Percentiles rank a stretch among this genome's conserved stretches.
These are phyloP conservation scores for Ceramica pisi DNA, from an alignment of 2,888 invertebrate genomes.

Conservation along the genomic window DNA sequence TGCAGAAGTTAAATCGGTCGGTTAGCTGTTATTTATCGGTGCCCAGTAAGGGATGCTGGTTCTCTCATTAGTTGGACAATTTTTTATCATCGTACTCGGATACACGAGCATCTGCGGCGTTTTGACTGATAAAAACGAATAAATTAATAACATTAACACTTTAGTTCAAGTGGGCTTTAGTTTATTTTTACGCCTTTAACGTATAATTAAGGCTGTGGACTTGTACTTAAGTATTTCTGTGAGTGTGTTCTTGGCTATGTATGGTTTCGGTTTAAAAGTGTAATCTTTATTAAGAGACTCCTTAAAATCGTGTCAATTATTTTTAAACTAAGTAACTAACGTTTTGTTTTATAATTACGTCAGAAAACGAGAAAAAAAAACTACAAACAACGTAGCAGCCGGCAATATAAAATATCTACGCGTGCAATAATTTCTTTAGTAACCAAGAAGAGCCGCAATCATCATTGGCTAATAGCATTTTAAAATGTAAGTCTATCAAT, in stretches of 20 bases:
- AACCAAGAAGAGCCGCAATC: slow-evolving; percentile 3
- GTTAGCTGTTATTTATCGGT: slow-evolving; percentile 80
- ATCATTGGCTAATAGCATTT: slow-evolving; percentile 43
- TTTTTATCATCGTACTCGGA: slow-evolving; percentile 70
- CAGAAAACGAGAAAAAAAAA: not conserved
- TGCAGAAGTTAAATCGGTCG: slow-evolving; percentile 78
- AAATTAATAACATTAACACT: slow-evolving; percentile 60
- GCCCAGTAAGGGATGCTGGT: slow-evolving; percentile 70
- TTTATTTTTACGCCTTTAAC: slow-evolving; percentile 40
- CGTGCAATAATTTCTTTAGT: not conserved
- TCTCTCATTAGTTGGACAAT: slow-evolving; percentile 76
- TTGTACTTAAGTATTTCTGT: slow-evolving; percentile 23
- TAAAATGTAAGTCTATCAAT: slow-evolving; percentile 35
- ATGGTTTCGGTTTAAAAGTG: not conserved
- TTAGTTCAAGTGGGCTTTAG: slow-evolving; percentile 39
- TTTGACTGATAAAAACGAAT: slow-evolving; percentile 64
- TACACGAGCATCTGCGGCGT: slow-evolving; percentile 67
- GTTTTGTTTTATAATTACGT: not conserved
- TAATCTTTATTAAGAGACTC: slow-evolving; percentile 16
- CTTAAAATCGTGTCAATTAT: not conserved
- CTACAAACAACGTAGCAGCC: not conserved
- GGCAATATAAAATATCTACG: slow-evolving; percentile 2
- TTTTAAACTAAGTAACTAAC: not conserved
- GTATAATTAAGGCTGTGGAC: slow-evolving; percentile 39
- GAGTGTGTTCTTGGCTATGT: not conserved